Conservation (phyloP, 2,888 invertebrate species). For the Chelonus formosanus region DNA sequence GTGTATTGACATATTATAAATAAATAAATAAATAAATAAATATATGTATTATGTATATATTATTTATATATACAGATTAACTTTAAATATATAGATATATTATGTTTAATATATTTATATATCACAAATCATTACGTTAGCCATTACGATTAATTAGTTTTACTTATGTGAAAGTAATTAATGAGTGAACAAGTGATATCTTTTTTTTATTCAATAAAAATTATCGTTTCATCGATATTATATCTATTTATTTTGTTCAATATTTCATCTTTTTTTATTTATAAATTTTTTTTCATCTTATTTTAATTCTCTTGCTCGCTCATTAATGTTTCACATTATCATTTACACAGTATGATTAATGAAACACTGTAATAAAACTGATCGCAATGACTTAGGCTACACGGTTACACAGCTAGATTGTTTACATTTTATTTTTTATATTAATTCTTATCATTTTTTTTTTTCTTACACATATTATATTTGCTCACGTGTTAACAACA, state of each 20-base stretch:
- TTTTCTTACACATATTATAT: constrained; percentile 8
- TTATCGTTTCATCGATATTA: too few species aligned
- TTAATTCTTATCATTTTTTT: constrained; percentile 24
- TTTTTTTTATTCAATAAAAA: too few species aligned
- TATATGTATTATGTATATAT: constrained; percentile 34
- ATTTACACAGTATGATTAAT: constrained; percentile 29
- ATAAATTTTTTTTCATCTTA: constrained; percentile 23
- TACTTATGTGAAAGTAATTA: constrained; percentile 38
- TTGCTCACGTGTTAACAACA: not conserved
- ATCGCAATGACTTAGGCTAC: constrained; percentile 25
- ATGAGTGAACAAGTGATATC: constrained; percentile 45
- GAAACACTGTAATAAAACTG: constrained; percentile 29
- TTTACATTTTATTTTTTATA: constrained; percentile 25
- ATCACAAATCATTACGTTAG: constrained; percentile 54
- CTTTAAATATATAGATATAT: constrained; percentile 46
- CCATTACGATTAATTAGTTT: constrained; percentile 42
- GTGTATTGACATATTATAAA: constrained; percentile 37
- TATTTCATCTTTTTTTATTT: too few species aligned
- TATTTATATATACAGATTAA: constrained; percentile 43
- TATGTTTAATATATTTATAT: constrained; percentile 44
- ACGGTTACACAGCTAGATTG: constrained; percentile 32
- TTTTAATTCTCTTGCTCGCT: constrained; percentile 30
- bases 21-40: constrained; percentile 50
- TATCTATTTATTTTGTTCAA: too few species aligned
- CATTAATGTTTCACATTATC: constrained; percentile 3